phyloP scores from a whole-genome alignment of 2,113 vertebrate genomes.

The Mustela nigripes region DNA sequence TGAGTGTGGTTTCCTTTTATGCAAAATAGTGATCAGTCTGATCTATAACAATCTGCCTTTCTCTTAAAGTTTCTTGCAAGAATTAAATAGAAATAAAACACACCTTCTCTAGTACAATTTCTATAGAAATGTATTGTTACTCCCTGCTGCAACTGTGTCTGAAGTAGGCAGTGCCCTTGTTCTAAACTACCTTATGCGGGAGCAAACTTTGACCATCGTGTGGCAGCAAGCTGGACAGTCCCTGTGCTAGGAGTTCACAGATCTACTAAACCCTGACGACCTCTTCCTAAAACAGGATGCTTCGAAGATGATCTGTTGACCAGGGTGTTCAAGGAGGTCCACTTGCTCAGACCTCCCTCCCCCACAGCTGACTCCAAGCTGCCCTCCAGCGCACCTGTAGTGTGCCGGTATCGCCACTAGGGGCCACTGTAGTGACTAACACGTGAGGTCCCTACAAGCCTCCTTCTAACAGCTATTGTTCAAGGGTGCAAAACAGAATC shows the following conservation, averaged over 20 bases:
- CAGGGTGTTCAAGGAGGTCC: not conserved
- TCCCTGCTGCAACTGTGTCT: not conserved
- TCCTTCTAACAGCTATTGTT: not conserved
- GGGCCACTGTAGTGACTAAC: not conserved
- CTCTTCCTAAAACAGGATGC: not conserved
- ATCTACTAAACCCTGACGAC: not conserved
- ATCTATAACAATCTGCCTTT: not conserved
- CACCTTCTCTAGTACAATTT: not conserved
- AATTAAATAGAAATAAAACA: not conserved
- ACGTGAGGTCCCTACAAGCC: accelerated
- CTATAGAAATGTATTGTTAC: not conserved
- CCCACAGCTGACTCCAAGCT: not conserved
- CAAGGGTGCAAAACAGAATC: not conserved
- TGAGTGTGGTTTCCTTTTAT: not conserved
- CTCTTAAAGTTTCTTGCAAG: slow-evolving; percentile 9
- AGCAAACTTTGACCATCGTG: accelerated
- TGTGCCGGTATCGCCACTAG: not conserved
- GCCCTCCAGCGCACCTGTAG: not conserved
- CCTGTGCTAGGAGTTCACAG: too few species aligned
- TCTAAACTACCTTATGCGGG: not conserved
- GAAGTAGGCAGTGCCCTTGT: not conserved
- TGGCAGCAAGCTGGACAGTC: not conserved
- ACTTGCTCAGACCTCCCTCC: not conserved
- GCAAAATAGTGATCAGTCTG: not conserved
- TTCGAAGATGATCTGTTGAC: not conserved